Conservation (phyloP, 2,888 invertebrate genomes). For the Endotricha flammealis region DNA sequence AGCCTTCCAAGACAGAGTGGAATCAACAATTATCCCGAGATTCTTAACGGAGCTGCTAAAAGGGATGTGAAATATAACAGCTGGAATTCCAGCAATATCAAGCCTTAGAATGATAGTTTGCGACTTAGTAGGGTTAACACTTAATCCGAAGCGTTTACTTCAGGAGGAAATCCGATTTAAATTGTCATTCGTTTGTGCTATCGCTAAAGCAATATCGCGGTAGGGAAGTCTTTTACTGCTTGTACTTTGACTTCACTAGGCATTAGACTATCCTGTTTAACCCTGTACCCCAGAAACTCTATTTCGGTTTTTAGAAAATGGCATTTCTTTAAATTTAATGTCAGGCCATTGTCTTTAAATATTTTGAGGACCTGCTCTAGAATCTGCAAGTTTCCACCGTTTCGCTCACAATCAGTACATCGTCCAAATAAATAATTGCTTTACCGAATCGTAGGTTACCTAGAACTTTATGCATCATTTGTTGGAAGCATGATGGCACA, state of each 20-base stretch:
- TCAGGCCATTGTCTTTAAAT: conserved; percentile 17
- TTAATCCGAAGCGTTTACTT: too few species aligned
- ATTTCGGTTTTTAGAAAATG: conserved; percentile 21
- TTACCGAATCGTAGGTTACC: conserved; percentile 11
- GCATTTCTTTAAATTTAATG: conserved; percentile 27
- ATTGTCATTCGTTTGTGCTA: too few species aligned
- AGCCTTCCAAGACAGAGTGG: too few species aligned
- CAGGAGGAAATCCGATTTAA: too few species aligned
- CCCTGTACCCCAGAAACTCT: conserved; percentile 22
- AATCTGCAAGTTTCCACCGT: conserved; percentile 14
- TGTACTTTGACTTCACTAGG: conserved; percentile 20
- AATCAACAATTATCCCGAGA: too few species aligned
- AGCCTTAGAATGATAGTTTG: too few species aligned
- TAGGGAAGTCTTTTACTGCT: conserved; percentile 19
- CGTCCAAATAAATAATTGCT: conserved; percentile 15
- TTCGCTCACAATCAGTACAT: conserved; percentile 10
- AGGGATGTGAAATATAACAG: too few species aligned
- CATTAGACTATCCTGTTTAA: conserved; percentile 14
- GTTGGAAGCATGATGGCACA: conserved; percentile 7
- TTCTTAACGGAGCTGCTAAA: too few species aligned
- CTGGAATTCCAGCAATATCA: too few species aligned
- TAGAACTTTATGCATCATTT: conserved; percentile 14
- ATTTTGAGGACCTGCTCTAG: conserved; percentile 10
- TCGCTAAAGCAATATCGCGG: too few species aligned
- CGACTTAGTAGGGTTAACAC: too few species aligned